These are phyloP conservation scores for Melanostoma mellinum DNA, from an alignment of 2,888 invertebrate species.

Conservation along the genomic window DNA sequence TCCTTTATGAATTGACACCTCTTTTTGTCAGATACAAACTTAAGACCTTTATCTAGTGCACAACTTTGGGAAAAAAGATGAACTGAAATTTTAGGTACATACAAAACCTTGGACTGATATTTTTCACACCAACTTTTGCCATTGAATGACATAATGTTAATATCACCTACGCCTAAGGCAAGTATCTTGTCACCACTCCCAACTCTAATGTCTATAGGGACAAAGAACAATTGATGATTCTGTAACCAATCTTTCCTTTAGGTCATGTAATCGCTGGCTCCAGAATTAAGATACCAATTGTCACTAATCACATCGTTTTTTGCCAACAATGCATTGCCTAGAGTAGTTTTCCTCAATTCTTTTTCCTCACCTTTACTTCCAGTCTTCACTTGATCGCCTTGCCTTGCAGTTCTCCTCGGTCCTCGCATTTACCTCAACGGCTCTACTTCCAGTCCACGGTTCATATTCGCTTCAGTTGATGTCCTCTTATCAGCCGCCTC, in stretches of 20 bases:
- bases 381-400: neutral
- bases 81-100: neutral
- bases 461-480: neutral
- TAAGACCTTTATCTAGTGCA: neutral
- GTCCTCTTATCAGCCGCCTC: neutral
- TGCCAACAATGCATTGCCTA: too few relatives aligned
- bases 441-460: neutral
- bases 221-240: too few relatives aligned
- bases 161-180: too few relatives aligned
- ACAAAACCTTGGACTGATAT: neutral
- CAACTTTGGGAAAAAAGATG: too few relatives aligned
- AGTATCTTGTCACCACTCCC: too few relatives aligned
- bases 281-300: too few relatives aligned
- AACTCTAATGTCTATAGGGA: too few relatives aligned
- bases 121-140: too few relatives aligned
- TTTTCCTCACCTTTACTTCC: neutral
- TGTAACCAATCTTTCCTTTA: neutral
- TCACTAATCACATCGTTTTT: too few relatives aligned
- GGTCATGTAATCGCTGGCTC: conserved; percentile 54
- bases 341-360: too few relatives aligned
- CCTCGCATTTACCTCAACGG: neutral
- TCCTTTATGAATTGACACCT: neutral
- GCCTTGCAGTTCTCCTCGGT: neutral
- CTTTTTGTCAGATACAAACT: neutral
- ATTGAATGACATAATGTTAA: too few relatives aligned